These are phyloP conservation scores for Rhineura floridana DNA, from an alignment of 2,113 vertebrate genomes.

Conservation along the genomic window DNA sequence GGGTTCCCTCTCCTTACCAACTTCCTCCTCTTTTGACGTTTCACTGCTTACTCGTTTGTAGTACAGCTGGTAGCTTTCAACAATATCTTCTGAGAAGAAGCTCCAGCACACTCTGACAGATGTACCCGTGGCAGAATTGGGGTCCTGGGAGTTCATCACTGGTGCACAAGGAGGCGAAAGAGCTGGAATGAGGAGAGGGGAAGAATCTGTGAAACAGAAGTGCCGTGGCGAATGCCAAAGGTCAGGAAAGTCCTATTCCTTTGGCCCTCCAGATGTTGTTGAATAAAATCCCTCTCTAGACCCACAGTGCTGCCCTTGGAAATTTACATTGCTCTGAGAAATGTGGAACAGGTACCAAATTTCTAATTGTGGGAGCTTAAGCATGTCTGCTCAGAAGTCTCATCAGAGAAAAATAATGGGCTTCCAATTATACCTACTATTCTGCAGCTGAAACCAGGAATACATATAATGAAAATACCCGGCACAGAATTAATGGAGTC, in stretches of 20 bases:
- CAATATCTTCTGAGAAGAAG: constrained; percentile 90
- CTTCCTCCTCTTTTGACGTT: constrained; percentile 54
- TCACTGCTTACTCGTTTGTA: constrained; percentile 82
- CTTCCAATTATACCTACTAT: constrained; percentile 1
- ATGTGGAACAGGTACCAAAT: background rate
- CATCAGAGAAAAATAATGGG: constrained; percentile 25
- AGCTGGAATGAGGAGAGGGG: constrained; percentile 2
- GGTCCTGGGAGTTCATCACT: constrained; percentile 90
- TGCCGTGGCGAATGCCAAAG: background rate
- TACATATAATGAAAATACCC: constrained; percentile 73
- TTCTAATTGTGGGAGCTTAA: background rate
- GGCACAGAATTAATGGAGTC: constrained; percentile 87
- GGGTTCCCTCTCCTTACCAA: too few species aligned
- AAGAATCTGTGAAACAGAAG: background rate
- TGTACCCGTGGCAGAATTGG: constrained; percentile 86
- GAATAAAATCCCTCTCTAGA: too few species aligned
- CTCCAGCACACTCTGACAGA: constrained; percentile 92
- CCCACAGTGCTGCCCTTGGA: too few species aligned
- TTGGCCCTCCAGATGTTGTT: too few species aligned
- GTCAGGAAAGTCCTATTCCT: too few species aligned
- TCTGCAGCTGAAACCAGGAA: constrained; percentile 32
- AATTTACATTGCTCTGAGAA: too few species aligned
- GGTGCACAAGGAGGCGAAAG: constrained; percentile 91
- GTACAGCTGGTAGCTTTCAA: constrained; percentile 88
- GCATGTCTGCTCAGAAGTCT: background rate